Conservation (phyloP, 2,888 invertebrate genomes). For the Ctenicera cuprea region DNA sequence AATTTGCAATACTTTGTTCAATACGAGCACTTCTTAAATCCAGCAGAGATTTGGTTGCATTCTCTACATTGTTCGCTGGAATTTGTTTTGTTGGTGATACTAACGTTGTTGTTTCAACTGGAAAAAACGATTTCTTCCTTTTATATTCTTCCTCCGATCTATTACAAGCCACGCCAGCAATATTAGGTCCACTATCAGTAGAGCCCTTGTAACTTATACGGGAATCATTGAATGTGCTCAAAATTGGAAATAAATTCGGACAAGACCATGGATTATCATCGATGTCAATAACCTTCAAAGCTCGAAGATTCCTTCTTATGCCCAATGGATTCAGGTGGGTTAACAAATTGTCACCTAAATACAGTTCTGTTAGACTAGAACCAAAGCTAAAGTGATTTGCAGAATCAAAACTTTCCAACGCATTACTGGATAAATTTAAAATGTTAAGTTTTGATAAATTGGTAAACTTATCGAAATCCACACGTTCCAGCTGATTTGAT, state of each 20-base stretch:
- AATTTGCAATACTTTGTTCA: constrained; percentile 21
- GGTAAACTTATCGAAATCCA: constrained; percentile 58
- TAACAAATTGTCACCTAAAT: constrained; percentile 61
- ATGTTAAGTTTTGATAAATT: constrained; percentile 51
- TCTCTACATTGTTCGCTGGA: not conserved
- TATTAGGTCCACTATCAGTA: constrained; percentile 23
- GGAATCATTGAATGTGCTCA: constrained; percentile 53
- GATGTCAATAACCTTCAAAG: constrained; percentile 58
- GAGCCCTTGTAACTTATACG: constrained; percentile 44
- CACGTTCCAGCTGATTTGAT: constrained; percentile 56
- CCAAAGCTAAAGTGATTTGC: constrained; percentile 56
- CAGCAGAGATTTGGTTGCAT: not conserved
- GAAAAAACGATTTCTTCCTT: not conserved
- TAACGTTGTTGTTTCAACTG: not conserved
- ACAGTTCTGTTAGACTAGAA: constrained; percentile 55
- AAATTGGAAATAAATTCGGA: constrained; percentile 56
- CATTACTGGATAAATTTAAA: constrained; percentile 55
- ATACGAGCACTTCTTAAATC: not conserved
- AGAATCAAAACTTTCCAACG: constrained; percentile 55
- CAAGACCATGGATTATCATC: constrained; percentile 62
- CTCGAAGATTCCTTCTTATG: constrained; percentile 54
- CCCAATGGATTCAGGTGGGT: constrained; percentile 56
- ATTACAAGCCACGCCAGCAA: constrained; percentile 51
- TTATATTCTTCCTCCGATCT: constrained; percentile 30
- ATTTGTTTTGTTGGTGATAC: not conserved